Percentiles rank a stretch among this genome's conserved stretches.
Conservation (phyloP, 2,113 vertebrate genomes). For the Sturnira hondurensis region DNA sequence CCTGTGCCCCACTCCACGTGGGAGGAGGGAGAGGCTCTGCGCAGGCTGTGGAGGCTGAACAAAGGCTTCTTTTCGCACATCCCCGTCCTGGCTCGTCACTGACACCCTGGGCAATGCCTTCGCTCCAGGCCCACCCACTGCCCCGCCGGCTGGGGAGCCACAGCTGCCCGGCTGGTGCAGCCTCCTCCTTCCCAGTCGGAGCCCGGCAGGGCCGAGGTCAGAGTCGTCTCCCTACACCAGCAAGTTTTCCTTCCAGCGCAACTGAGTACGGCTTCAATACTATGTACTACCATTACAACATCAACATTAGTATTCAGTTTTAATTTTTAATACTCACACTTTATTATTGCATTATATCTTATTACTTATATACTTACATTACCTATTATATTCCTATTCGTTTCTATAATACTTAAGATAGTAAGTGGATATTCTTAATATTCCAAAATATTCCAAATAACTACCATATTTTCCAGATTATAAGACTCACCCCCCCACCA, state of each 20-base stretch:
- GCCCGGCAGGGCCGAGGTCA: neutral
- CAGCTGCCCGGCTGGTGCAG: fast-evolving
- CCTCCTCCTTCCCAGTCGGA: too few relatives aligned
- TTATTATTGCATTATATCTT: neutral
- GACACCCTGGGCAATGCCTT: fast-evolving
- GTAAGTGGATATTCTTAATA: neutral
- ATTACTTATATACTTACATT: neutral
- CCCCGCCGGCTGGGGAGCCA: neutral
- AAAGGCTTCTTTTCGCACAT: fast-evolving
- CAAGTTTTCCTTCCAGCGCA: neutral
- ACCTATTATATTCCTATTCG: neutral
- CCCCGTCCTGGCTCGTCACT: fast-evolving
- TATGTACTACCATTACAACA: neutral
- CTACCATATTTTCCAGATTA: too few relatives aligned
- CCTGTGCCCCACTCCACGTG: too few relatives aligned
- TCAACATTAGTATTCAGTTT: neutral
- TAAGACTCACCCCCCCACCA: too few relatives aligned
- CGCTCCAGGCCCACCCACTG: fast-evolving
- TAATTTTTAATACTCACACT: neutral
- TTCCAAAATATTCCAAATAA: neutral
- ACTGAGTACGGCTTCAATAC: neutral
- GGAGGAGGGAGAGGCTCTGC: neutral
- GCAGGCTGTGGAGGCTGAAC: fast-evolving
- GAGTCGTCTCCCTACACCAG: neutral
- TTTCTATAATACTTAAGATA: neutral